Conservation (phyloP, 2,113 vertebrate species). For the Opisthocomus hoazin region DNA sequence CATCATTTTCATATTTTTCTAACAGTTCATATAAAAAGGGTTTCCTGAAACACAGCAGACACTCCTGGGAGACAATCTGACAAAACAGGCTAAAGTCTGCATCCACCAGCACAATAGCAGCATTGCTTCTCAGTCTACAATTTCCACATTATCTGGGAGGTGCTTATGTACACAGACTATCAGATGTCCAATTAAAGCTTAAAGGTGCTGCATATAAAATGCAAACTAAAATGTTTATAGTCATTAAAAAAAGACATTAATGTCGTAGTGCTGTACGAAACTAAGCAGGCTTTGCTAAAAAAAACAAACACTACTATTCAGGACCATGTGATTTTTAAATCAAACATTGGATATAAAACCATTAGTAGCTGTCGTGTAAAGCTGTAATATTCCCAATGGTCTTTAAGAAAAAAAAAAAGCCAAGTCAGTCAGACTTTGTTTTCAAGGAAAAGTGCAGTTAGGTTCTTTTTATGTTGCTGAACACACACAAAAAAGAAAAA, state of each 20-base stretch:
- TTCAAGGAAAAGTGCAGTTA: neutral
- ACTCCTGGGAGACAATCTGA: slow-evolving; percentile 45
- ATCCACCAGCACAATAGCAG: slow-evolving; percentile 43
- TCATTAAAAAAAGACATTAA: slow-evolving; percentile 61
- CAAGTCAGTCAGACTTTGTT: neutral
- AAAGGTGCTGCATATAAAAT: slow-evolving; percentile 58
- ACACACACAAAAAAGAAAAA: neutral
- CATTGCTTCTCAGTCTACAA: slow-evolving; percentile 40
- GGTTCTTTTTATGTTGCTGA: neutral
- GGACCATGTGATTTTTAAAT: slow-evolving; percentile 31
- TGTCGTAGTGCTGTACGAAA: slow-evolving; percentile 10
- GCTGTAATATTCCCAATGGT: slow-evolving; percentile 23
- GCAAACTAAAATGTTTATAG: slow-evolving; percentile 52
- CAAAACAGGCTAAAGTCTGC: slow-evolving; percentile 7
- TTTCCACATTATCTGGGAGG: slow-evolving; percentile 44
- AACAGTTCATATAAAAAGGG: slow-evolving; percentile 48
- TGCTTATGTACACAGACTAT: slow-evolving; percentile 53
- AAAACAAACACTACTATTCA: slow-evolving; percentile 15
- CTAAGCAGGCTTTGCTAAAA: slow-evolving; percentile 42
- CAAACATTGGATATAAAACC: slow-evolving; percentile 6
- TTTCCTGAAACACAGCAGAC: slow-evolving; percentile 59
- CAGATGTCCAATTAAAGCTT: slow-evolving; percentile 60
- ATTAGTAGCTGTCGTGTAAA: slow-evolving; percentile 26
- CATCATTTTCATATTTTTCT: slow-evolving; percentile 55
- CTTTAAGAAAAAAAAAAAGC: neutral